phyloP scores from a whole-genome alignment of 2,888 invertebrate genomes.

The Abrostola tripartita region DNA sequence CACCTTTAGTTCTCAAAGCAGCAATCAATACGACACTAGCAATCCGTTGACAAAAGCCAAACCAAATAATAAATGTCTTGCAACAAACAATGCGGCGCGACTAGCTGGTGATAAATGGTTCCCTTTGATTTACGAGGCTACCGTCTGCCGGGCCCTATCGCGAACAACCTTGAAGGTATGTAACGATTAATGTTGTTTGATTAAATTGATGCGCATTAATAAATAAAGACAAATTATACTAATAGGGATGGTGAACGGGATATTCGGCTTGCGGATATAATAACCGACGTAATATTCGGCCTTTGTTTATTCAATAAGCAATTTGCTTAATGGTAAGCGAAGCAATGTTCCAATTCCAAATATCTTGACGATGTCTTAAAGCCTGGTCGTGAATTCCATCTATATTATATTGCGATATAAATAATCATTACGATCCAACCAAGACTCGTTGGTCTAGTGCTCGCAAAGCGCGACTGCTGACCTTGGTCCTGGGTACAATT shows the following conservation, averaged over 20 bases:
- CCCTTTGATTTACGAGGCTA: conserved; percentile 42
- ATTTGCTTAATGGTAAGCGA: conserved; percentile 5
- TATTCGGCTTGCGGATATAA: conserved; percentile 13
- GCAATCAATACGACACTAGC: not conserved
- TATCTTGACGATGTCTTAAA: not conserved
- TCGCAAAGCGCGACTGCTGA: too few relatives aligned
- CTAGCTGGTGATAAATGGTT: conserved; percentile 42
- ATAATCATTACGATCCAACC: too few relatives aligned
- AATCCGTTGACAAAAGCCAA: conserved; percentile 2
- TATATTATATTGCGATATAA: too few relatives aligned
- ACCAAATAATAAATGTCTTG: conserved; percentile 34
- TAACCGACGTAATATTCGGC: conserved; percentile 18
- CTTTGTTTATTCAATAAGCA: conserved; percentile 17
- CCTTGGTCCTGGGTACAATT: too few relatives aligned
- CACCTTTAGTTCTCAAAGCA: not conserved
- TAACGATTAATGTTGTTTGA: conserved; percentile 21
- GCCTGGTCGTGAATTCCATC: too few relatives aligned
- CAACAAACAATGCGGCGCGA: conserved; percentile 21
- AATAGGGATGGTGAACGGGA: conserved; percentile 5
- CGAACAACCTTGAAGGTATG: conserved; percentile 28
- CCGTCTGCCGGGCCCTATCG: conserved; percentile 22
- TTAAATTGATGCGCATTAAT: conserved; percentile 26
- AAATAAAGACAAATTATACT: conserved; percentile 29
- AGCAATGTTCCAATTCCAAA: not conserved
- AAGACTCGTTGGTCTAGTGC: too few relatives aligned